Evolutionary conservation across 2,797 vertebrate species (phyloP).

Genomic region (Leptodactylus fallax): DNA sequence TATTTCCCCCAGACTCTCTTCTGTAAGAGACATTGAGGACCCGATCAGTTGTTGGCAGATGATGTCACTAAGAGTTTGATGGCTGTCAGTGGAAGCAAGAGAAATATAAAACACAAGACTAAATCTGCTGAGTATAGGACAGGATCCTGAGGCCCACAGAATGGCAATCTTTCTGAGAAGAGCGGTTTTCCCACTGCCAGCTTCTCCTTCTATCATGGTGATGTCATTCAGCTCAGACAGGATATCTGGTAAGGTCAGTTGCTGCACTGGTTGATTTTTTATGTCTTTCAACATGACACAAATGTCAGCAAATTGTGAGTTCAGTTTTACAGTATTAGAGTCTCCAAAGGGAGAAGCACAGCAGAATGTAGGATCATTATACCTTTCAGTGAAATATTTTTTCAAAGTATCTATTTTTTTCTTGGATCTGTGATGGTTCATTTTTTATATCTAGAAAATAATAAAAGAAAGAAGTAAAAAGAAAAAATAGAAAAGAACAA

Average conservation of each 20-base stretch:
- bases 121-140: slow-evolving; percentile 68
- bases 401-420: slow-evolving; percentile 45
- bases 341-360: slow-evolving; percentile 60
- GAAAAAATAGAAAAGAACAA: no score
- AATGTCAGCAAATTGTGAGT: slow-evolving; percentile 64
- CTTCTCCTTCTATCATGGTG: slow-evolving; percentile 70
- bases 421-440: not conserved
- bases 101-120: slow-evolving; percentile 71
- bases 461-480: not conserved
- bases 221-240: slow-evolving; percentile 64
- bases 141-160: slow-evolving; percentile 70
- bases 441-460: not conserved
- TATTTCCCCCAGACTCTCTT: slow-evolving; percentile 54
- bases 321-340: slow-evolving; percentile 55
- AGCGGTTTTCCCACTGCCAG: slow-evolving; percentile 67
- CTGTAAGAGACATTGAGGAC: slow-evolving; percentile 47
- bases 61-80: slow-evolving; percentile 61
- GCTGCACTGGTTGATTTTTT: slow-evolving; percentile 60
- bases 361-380: slow-evolving; percentile 58
- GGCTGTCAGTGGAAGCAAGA: slow-evolving; percentile 31
- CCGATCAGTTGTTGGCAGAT: slow-evolving; percentile 65
- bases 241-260: slow-evolving; percentile 63
- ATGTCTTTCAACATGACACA: slow-evolving; percentile 64
- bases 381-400: slow-evolving; percentile 58
- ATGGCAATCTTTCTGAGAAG: slow-evolving; percentile 68